phyloP scores from a whole-genome alignment of 2,113 vertebrate species.

The Harpagus bidentatus region DNA sequence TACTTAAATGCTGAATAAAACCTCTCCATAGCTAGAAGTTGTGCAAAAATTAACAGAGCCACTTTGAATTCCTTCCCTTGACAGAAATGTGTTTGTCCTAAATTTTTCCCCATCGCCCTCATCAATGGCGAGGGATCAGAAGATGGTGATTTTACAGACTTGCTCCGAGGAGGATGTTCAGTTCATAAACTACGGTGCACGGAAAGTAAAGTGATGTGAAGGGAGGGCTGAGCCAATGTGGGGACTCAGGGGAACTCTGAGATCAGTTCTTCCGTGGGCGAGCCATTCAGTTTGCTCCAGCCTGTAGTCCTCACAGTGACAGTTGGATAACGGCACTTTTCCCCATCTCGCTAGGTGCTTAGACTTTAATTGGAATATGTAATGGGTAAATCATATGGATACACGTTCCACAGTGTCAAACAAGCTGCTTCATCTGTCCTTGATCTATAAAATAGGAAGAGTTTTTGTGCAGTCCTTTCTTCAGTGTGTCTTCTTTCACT shows the following conservation, averaged over 20 bases:
- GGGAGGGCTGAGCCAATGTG: neutral
- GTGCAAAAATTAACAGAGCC: neutral
- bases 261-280: neutral
- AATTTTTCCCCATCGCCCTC: neutral
- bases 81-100: neutral
- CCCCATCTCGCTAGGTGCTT: neutral
- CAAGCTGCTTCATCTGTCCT: neutral
- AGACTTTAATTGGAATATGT: neutral
- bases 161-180: neutral
- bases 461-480: neutral
- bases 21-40: neutral
- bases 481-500: neutral
- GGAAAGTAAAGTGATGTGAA: neutral
- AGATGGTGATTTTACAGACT: neutral
- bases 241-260: neutral
- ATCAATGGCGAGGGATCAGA: neutral
- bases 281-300: neutral
- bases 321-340: neutral
- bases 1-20: neutral
- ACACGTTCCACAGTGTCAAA: neutral
- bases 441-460: neutral
- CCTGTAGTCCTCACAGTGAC: neutral
- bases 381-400: neutral
- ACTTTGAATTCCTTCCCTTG: neutral
- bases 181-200: neutral